Evolutionary conservation across 2,797 vertebrate genomes (phyloP).

Genomic region (Phrynocephalus forsythii): DNA sequence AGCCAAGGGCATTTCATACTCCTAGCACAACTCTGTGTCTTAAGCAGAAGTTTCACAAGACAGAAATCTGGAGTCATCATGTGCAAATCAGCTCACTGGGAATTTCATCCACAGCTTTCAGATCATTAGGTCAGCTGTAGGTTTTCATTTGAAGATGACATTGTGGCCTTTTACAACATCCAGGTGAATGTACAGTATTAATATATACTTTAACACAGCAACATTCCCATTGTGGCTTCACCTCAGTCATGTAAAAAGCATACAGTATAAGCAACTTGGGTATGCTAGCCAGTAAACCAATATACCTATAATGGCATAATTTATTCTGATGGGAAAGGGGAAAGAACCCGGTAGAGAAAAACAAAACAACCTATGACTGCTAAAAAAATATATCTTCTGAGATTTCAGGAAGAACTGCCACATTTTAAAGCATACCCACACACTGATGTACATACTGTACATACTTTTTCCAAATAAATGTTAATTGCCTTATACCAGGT

Average conservation of each 20-base stretch:
- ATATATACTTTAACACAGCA: background rate
- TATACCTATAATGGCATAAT: background rate
- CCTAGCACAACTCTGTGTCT: background rate
- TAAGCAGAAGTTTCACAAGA: background rate
- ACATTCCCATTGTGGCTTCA: background rate
- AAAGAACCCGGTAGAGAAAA: background rate
- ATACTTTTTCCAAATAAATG: background rate
- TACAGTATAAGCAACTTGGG: background rate
- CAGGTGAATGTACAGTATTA: background rate
- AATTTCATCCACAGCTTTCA: background rate
- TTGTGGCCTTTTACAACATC: background rate
- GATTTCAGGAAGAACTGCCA: background rate
- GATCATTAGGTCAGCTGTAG: background rate
- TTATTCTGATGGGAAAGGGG: background rate
- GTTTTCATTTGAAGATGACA: background rate
- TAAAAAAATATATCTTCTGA: background rate
- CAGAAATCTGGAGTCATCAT: background rate
- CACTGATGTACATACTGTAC: background rate
- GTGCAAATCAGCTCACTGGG: slow-evolving; percentile 1
- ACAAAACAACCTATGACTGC: no score
- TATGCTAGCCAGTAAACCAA: background rate
- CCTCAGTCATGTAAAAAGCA: no score
- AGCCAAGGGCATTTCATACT: background rate
- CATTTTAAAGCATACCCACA: background rate
- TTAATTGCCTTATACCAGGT: background rate